Percentiles rank a stretch among this genome's conserved stretches.
Conservation (phyloP, 1,140 invertebrate genomes). For the Phymorhynchus buccinoides region DNA sequence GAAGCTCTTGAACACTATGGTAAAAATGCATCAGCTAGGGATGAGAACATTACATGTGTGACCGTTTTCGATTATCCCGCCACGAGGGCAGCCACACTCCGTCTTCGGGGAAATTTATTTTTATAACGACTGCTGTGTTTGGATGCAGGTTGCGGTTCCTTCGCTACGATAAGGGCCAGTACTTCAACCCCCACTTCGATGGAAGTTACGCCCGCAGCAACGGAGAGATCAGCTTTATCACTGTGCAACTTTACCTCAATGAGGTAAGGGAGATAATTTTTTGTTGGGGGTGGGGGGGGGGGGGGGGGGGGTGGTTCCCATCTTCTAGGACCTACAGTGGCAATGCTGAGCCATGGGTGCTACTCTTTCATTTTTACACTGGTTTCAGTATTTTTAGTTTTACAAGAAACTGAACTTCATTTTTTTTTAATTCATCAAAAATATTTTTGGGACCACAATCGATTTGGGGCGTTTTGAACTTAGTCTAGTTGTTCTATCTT, state of each 20-base stretch:
- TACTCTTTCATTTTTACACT: neutral
- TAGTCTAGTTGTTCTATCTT: too few species aligned
- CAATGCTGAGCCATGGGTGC: neutral
- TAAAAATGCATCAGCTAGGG: too few species aligned
- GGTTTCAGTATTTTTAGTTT: neutral
- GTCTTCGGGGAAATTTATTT: too few species aligned
- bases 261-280: conserved; percentile 46
- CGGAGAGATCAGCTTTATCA: conserved; percentile 59
- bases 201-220: conserved; percentile 53
- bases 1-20: too few species aligned
- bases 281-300: too few species aligned
- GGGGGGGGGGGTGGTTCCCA: too few species aligned
- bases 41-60: too few species aligned
- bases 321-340: neutral
- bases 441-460: too few species aligned
- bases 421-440: neutral
- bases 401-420: neutral
- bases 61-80: too few species aligned
- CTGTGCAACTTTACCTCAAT: conserved; percentile 63
- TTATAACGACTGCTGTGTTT: neutral
- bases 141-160: conserved; percentile 53
- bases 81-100: too few species aligned
- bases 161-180: conserved; percentile 59
- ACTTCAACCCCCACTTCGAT: conserved; percentile 61
- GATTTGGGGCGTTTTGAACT: too few species aligned